Percentiles rank a stretch among this genome's conserved stretches.
These are phyloP conservation scores for Drosophila kanapiae DNA, from an alignment of 1,140 invertebrate genomes.

Conservation along the genomic window DNA sequence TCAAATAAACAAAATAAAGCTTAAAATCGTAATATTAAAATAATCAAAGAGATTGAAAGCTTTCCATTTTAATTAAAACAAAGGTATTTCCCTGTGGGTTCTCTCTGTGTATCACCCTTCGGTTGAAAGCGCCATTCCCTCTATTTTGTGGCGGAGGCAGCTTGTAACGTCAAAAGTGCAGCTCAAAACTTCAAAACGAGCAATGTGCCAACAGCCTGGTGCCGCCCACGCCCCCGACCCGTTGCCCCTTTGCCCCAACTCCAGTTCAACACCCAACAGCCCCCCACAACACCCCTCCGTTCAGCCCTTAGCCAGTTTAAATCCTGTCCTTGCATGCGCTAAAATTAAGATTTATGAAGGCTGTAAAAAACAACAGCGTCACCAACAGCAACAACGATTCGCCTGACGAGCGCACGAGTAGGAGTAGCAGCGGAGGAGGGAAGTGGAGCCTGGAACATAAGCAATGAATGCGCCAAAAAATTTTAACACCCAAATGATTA, in stretches of 20 bases:
- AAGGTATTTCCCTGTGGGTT: not conserved
- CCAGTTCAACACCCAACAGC: not conserved
- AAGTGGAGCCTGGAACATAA: constrained; percentile 8
- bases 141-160: constrained; percentile 30
- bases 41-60: no score
- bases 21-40: no score
- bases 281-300: not conserved
- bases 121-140: not conserved
- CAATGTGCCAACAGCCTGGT: constrained; percentile 63
- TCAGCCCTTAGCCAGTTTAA: constrained; percentile 26
- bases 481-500: constrained; percentile 81
- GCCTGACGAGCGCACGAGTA: not conserved
- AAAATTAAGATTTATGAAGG: constrained; percentile 82
- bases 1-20: no score
- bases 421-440: no score
- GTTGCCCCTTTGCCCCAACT: not conserved
- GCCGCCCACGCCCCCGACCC: not conserved
- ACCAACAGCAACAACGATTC: constrained; percentile 28
- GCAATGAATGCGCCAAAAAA: constrained; percentile 76
- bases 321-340: constrained; percentile 67
- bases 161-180: constrained; percentile 79
- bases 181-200: constrained; percentile 81
- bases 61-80: not conserved
- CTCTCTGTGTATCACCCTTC: constrained; percentile 8
- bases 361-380: constrained; percentile 81